Evolutionary conservation across 1,140 invertebrate species (phyloP), one percentile per base, ranked within the genome.

Genomic region (Temnothorax longispinosus): DNA sequence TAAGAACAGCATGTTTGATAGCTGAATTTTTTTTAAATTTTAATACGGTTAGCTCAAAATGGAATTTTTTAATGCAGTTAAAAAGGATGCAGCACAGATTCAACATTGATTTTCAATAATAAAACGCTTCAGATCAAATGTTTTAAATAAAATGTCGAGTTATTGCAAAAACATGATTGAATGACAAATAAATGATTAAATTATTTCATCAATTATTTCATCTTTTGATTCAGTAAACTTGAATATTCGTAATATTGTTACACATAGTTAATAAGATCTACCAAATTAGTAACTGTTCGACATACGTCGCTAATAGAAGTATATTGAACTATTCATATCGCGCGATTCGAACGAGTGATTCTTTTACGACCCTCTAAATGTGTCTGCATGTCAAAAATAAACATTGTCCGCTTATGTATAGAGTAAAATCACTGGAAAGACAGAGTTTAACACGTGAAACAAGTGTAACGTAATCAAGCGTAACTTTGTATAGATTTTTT

Each of bases 141-240:
- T 27, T 84, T 84, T 60, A 75, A 84, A 84, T 84, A 84, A 84
- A 74, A 74, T 60, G 27, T 60, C 27, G 38, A 47, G 47, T 47
- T 82, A 62, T 60, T 38, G 41, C 41, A 27, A 50, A 75, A 44
- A 56, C 65, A 60, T 50, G 32, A 84, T 74, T 50, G 18, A 15
- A 58, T 60, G 18, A 41, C 47, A 8, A 44, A 11, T 64, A 32
- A 13, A 38, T 38, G 32, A 60, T 60, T 60, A 50, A 74, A 32
- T 27, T 1, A 27, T 1, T n/a, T 38, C 7, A 60, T 72, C 11
- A 35, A 82, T 74, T 84, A 84, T 74, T 72, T 58, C n/a, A 82
- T 60, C 13, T 60, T 27, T 82, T 60, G 38, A 56, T 58, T 32
- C 2, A 21, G 15, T 72, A 74, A 41, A 8, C 11, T 82, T 47